These are phyloP conservation scores for Dicerorhinus sumatrensis DNA, from an alignment of 2,113 vertebrate genomes.

Conservation along the genomic window DNA sequence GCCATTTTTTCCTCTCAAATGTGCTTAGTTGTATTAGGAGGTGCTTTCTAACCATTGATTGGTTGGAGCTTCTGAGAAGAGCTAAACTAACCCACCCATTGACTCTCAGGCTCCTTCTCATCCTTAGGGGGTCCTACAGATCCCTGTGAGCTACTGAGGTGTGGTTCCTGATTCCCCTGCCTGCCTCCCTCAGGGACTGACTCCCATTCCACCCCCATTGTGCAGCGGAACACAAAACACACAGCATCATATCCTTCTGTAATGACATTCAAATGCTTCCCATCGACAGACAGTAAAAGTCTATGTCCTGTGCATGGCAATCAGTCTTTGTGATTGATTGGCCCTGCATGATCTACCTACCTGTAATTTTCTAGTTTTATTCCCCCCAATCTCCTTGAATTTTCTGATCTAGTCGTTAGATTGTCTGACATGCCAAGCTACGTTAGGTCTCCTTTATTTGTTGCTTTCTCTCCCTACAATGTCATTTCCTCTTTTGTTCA, in stretches of 20 bases:
- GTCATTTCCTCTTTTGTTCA: not conserved
- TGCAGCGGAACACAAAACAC: not conserved
- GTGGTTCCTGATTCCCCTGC: not conserved
- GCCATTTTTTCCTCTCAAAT: rapidly evolving
- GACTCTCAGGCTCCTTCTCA: not conserved
- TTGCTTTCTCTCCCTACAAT: not conserved
- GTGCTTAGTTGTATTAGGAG: not conserved
- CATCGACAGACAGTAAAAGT: rapidly evolving
- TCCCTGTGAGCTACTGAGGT: not conserved
- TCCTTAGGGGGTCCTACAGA: not conserved
- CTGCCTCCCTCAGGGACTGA: not conserved
- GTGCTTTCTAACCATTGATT: not conserved
- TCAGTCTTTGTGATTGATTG: too few relatives aligned
- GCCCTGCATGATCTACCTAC: rapidly evolving
- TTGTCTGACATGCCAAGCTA: not conserved
- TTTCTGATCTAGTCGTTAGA: not conserved
- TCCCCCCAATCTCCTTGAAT: not conserved
- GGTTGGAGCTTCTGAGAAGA: not conserved
- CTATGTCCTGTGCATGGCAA: rapidly evolving
- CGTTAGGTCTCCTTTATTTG: not conserved
- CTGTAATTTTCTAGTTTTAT: not conserved
- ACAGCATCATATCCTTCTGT: not conserved
- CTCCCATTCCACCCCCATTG: not conserved
- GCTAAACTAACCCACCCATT: too few relatives aligned
- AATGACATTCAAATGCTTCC: rapidly evolving